Conservation (phyloP, 2,113 vertebrate genomes). For the Bothrops jararaca region DNA sequence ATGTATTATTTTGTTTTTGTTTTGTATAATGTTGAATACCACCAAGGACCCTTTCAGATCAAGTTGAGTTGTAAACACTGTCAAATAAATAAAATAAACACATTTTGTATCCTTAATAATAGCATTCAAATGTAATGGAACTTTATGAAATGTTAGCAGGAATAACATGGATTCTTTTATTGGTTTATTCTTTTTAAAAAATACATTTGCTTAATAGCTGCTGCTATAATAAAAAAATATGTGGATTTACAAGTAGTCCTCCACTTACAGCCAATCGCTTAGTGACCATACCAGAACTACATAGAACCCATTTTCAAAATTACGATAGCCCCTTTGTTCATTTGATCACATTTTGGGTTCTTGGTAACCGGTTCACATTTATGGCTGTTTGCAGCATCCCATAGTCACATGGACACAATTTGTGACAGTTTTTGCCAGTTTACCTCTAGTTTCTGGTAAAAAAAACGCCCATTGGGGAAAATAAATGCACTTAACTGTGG, state of each 20-base stretch:
- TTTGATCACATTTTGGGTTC: too few species aligned
- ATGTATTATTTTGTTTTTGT: not conserved
- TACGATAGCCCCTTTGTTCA: too few species aligned
- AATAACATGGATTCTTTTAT: not conserved
- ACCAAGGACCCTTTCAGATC: not conserved
- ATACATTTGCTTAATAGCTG: not conserved
- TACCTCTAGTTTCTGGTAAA: too few species aligned
- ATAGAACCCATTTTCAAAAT: too few species aligned
- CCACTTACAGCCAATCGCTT: too few species aligned
- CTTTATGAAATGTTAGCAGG: not conserved
- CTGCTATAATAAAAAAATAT: not conserved
- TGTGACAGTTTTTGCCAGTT: too few species aligned
- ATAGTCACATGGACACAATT: too few species aligned
- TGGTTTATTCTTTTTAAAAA: not conserved
- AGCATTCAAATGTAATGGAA: not conserved
- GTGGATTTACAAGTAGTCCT: not conserved
- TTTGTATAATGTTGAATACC: not conserved
- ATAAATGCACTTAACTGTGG: too few species aligned
- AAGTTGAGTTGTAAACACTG: not conserved
- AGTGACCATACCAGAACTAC: too few species aligned
- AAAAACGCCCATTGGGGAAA: too few species aligned
- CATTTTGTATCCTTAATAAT: not conserved
- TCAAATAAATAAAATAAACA: not conserved
- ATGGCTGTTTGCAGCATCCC: too few species aligned
- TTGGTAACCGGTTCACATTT: too few species aligned